Evolutionary conservation across 2,113 vertebrate genomes (phyloP).

Genomic region (Reinhardtius hippoglossoides): DNA sequence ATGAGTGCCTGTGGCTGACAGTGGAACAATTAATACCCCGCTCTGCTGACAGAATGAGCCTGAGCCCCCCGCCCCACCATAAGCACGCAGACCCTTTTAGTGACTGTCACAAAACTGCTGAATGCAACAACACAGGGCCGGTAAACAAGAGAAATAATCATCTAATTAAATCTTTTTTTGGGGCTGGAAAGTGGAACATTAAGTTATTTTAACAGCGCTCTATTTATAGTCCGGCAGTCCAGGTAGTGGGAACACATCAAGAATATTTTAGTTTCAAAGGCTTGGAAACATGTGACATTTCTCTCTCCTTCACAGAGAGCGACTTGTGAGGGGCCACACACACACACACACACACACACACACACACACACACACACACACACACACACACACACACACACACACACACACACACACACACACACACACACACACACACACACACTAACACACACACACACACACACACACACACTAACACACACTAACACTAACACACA

Average conservation of each 20-base stretch:
- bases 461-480: no score
- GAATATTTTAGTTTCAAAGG: slow-evolving; percentile 54
- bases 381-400: neutral
- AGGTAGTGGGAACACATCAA: slow-evolving; percentile 45
- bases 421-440: no score
- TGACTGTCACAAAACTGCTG: slow-evolving; percentile 42
- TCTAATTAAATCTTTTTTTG: slow-evolving; percentile 57
- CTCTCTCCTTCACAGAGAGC: slow-evolving; percentile 22
- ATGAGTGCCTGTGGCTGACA: slow-evolving; percentile 39
- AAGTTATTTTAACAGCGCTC: slow-evolving; percentile 29
- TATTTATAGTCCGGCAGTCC: slow-evolving; percentile 52
- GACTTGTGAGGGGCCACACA: slow-evolving; percentile 25
- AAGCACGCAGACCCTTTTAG: neutral
- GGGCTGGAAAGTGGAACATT: neutral
- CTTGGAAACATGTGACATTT: slow-evolving; percentile 36
- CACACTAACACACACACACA: no score
- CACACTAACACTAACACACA: no score
- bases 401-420: neutral
- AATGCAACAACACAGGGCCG: neutral
- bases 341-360: no score
- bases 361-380: no score
- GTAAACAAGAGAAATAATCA: slow-evolving; percentile 53
- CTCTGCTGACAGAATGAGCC: slow-evolving; percentile 36
- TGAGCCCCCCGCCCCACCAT: neutral
- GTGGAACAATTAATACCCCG: slow-evolving; percentile 58